Conservation (phyloP, 2,113 vertebrate genomes). For the Datnioides undecimradiatus region DNA sequence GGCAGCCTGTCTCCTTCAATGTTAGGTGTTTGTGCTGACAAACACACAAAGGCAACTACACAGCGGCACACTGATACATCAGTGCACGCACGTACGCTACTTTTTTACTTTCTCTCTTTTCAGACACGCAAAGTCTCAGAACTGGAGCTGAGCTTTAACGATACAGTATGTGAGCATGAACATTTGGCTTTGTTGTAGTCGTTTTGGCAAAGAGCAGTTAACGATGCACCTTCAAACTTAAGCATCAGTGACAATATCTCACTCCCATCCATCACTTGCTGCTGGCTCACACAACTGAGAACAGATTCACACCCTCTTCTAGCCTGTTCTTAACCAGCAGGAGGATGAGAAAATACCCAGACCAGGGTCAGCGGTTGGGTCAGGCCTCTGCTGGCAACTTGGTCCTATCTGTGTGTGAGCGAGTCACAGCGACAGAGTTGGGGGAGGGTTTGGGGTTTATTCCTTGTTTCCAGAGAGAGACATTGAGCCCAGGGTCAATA, state of each 20-base stretch:
- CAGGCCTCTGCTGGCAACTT: constrained; percentile 56
- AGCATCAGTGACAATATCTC: constrained; percentile 75
- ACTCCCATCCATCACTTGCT: constrained; percentile 64
- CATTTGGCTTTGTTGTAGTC: constrained; percentile 51
- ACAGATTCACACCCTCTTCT: constrained; percentile 56
- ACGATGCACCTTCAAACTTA: constrained; percentile 71
- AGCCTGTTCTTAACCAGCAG: constrained; percentile 68
- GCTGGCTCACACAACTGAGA: constrained; percentile 54
- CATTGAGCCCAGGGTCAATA: constrained; percentile 77
- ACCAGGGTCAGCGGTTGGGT: constrained; percentile 71
- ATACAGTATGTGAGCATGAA: constrained; percentile 14
- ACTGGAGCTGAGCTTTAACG: constrained; percentile 37
- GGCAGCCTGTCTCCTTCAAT: constrained; percentile 83
- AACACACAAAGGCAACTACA: constrained; percentile 67
- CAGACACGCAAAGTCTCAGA: constrained; percentile 53
- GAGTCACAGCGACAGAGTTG: constrained; percentile 61
- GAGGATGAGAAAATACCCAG: constrained; percentile 79
- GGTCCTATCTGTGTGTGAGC: constrained; percentile 58
- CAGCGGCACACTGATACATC: constrained; percentile 51
- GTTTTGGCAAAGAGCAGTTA: constrained; percentile 63
- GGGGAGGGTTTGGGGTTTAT: constrained; percentile 31
- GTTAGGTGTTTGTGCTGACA: constrained; percentile 80
- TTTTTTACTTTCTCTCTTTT: constrained; percentile 49
- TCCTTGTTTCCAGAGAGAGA: constrained; percentile 68
- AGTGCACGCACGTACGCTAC: constrained; percentile 35